A percentile compares a stretch with the other conserved stretches of the same genome.
These are phyloP conservation scores for Boloria selene DNA, from an alignment of 2,888 invertebrate genomes.

Conservation along the genomic window DNA sequence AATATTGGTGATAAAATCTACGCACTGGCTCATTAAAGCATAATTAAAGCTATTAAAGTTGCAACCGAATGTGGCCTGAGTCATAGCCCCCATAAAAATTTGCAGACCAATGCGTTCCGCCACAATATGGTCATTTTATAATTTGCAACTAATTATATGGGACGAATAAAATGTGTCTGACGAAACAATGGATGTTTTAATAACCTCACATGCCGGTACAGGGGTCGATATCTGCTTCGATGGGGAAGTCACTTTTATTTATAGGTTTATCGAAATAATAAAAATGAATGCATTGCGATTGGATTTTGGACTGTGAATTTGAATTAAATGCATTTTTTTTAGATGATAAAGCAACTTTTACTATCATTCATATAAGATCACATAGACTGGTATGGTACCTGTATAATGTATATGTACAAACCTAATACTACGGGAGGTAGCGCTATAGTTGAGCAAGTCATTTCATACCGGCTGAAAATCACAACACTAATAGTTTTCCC, in stretches of 20 bases:
- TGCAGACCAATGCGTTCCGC: slow-evolving; percentile 35
- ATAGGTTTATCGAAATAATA: not conserved
- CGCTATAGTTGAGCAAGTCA: too few species aligned
- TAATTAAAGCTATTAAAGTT: slow-evolving; percentile 38
- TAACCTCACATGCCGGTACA: slow-evolving; percentile 4
- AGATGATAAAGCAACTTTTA: too few species aligned
- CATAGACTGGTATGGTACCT: too few species aligned
- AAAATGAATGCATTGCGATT: not conserved
- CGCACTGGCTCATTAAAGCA: slow-evolving; percentile 35
- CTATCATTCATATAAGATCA: too few species aligned
- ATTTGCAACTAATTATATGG: slow-evolving; percentile 33
- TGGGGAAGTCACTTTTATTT: not conserved
- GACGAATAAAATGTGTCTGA: slow-evolving; percentile 21
- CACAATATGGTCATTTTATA: slow-evolving; percentile 38
- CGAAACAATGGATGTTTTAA: slow-evolving; percentile 22
- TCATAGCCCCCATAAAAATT: slow-evolving; percentile 37
- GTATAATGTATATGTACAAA: too few species aligned
- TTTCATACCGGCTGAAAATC: too few species aligned
- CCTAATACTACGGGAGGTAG: too few species aligned
- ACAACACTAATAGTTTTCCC: too few species aligned
- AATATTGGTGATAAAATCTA: slow-evolving; percentile 37
- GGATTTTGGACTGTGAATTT: too few species aligned
- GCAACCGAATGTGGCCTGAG: slow-evolving; percentile 35
- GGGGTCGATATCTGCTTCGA: slow-evolving; percentile 4
- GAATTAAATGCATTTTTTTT: not conserved